Evolutionary conservation across 2,888 invertebrate species (phyloP).

Genomic region (Sabatieria punctata): DNA sequence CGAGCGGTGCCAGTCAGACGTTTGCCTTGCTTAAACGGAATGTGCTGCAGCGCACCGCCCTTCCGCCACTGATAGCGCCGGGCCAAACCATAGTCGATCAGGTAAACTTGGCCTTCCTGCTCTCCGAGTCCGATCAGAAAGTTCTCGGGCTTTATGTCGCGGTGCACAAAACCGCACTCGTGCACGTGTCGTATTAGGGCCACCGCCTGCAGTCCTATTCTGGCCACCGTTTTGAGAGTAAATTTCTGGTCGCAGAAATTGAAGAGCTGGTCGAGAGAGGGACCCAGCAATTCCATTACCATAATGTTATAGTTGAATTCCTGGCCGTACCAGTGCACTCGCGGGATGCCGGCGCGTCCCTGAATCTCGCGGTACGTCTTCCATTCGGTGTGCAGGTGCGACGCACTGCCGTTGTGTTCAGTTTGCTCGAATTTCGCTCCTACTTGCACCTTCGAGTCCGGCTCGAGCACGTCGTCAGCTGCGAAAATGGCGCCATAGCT

Average conservation of each 20-base stretch:
- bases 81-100: constrained; percentile 21
- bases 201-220: constrained; percentile 17
- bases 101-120: constrained; percentile 15
- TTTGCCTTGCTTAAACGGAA: not conserved
- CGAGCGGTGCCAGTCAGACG: constrained; percentile 19
- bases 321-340: constrained; percentile 15
- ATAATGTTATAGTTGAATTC: constrained; percentile 17
- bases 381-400: too few species aligned
- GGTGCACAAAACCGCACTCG: constrained; percentile 33
- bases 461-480: constrained; percentile 14
- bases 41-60: constrained; percentile 8
- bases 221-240: constrained; percentile 16
- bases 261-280: constrained; percentile 19
- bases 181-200: constrained; percentile 17
- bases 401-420: too few species aligned
- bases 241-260: constrained; percentile 16
- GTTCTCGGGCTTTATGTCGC: constrained; percentile 19
- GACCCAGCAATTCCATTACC: constrained; percentile 21
- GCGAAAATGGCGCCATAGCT: constrained; percentile 18
- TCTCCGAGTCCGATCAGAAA: constrained; percentile 17
- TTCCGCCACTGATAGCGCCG: constrained; percentile 16
- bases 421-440: too few species aligned
- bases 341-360: constrained; percentile 5
- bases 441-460: too few species aligned
- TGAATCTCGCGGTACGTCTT: too few species aligned